These are phyloP conservation scores for Quadroppia sp. DNA, from an alignment of 2,888 invertebrate genomes.

Conservation along the genomic window DNA sequence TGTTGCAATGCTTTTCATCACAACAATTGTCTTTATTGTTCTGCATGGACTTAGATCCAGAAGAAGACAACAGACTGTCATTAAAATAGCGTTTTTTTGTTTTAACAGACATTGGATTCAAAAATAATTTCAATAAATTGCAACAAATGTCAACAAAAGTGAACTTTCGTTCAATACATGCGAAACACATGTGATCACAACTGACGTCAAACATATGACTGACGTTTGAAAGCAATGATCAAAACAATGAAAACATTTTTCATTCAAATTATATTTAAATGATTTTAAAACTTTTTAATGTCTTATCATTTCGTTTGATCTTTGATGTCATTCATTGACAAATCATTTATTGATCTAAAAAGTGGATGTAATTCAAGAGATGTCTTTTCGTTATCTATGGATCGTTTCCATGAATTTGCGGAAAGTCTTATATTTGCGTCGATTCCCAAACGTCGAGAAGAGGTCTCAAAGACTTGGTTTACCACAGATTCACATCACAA, in stretches of 20 bases:
- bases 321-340: too few species aligned
- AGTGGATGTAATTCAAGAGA: background rate
- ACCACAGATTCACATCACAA: background rate
- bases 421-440: conserved; percentile 4
- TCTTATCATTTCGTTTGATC: too few species aligned
- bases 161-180: too few species aligned
- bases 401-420: conserved; percentile 1
- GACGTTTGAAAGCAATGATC: too few species aligned
- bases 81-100: background rate
- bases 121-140: background rate
- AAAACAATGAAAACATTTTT: too few species aligned
- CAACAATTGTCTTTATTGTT: background rate
- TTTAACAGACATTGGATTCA: background rate
- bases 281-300: too few species aligned
- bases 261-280: too few species aligned
- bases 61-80: conserved; percentile 9
- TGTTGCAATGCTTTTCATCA: background rate
- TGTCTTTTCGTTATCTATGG: conserved; percentile 20
- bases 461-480: background rate
- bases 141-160: background rate
- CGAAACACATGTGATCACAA: too few species aligned
- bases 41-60: background rate
- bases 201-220: too few species aligned
- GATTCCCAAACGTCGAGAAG: conserved; percentile 24
- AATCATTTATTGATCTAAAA: too few species aligned